phyloP scores from a whole-genome alignment of 1,140 invertebrate genomes.

The Hyphantria cunea region DNA sequence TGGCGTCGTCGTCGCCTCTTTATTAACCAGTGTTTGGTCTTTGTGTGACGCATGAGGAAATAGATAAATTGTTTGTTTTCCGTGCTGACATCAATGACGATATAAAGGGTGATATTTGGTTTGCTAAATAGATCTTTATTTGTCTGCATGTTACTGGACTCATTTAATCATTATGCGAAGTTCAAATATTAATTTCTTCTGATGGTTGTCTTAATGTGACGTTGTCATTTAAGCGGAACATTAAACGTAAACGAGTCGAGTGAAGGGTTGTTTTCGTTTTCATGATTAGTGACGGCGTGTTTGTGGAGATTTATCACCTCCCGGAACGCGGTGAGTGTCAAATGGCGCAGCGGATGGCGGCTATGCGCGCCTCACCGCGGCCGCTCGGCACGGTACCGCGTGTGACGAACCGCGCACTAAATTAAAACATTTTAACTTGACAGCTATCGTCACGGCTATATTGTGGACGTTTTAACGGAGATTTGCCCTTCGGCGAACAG shows the following conservation, averaged over 20 bases:
- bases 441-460: slow-evolving; percentile 63
- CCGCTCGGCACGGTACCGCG: slow-evolving; percentile 6
- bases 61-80: slow-evolving; percentile 55
- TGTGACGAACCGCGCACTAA: slow-evolving; percentile 67
- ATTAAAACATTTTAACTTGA: slow-evolving; percentile 79
- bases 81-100: slow-evolving; percentile 28
- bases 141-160: slow-evolving; percentile 10
- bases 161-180: slow-evolving; percentile 20
- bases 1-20: slow-evolving; percentile 50
- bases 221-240: slow-evolving; percentile 44
- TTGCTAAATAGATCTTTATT: slow-evolving; percentile 10
- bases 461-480: slow-evolving; percentile 55
- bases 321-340: slow-evolving; percentile 58
- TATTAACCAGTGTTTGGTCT: slow-evolving; percentile 57
- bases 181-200: slow-evolving; percentile 20
- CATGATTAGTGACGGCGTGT: slow-evolving; percentile 63
- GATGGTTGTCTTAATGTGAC: slow-evolving; percentile 4
- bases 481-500: slow-evolving; percentile 47
- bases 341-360: slow-evolving; percentile 62
- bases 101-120: slow-evolving; percentile 23
- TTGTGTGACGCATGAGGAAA: slow-evolving; percentile 36
- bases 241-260: slow-evolving; percentile 52
- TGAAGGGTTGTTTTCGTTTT: slow-evolving; percentile 72
- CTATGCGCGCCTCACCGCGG: slow-evolving; percentile 40
- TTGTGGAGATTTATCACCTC: slow-evolving; percentile 69